Conservation (phyloP, 2,113 vertebrate species). For the Rattus rattus region DNA sequence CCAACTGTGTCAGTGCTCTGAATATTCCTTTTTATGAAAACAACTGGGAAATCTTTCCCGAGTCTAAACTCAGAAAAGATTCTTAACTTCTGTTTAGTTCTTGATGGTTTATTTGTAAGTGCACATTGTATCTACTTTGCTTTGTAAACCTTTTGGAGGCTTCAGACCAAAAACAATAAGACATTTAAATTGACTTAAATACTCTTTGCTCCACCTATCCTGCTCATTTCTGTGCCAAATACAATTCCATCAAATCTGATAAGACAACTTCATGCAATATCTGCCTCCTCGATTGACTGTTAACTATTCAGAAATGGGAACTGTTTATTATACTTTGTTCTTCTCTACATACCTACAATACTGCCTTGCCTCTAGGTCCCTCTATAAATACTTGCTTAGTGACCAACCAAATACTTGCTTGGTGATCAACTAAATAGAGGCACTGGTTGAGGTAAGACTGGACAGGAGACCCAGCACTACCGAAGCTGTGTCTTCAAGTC, state of each 20-base stretch:
- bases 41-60: conserved; percentile 44
- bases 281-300: background rate
- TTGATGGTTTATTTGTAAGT: conserved; percentile 67
- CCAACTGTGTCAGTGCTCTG: conserved; percentile 30
- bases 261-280: background rate
- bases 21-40: conserved; percentile 36
- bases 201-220: background rate
- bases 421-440: conserved; percentile 38
- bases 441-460: conserved; percentile 11
- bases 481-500: conserved; percentile 33
- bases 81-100: conserved; percentile 56
- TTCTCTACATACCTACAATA: background rate
- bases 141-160: conserved; percentile 32
- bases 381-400: conserved; percentile 42
- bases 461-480: background rate
- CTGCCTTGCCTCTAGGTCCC: background rate
- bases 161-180: conserved; percentile 57
- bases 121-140: conserved; percentile 28
- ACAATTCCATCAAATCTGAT: conserved; percentile 27
- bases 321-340: background rate
- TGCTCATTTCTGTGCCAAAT: conserved; percentile 26
- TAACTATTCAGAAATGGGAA: background rate
- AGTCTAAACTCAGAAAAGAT: conserved; percentile 45
- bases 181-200: conserved; percentile 53
- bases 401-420: conserved; percentile 33